A percentile compares a stretch with the other conserved stretches of the same genome.
Evolutionary conservation across 2,113 vertebrate species (phyloP).

Genomic region (Fulica atra): DNA sequence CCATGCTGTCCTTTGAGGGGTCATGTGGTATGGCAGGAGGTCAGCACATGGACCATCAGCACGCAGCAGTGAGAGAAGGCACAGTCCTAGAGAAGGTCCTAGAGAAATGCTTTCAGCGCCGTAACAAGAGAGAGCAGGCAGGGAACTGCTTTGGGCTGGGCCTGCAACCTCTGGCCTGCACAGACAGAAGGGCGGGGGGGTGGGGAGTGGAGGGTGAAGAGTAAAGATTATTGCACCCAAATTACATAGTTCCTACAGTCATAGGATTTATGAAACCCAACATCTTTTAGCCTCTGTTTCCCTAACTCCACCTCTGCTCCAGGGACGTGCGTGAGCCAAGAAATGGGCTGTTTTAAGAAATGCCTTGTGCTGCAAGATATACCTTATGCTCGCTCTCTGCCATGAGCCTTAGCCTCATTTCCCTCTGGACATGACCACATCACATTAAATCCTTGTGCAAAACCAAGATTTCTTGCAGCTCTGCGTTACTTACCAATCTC

Average conservation of each 20-base stretch:
- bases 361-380: neutral
- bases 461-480: neutral
- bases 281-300: neutral
- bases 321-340: neutral
- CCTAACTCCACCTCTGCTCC: neutral
- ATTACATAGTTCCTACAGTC: neutral
- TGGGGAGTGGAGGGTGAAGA: neutral
- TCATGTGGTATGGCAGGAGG: neutral
- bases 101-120: neutral
- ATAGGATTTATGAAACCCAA: neutral
- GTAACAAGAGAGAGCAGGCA: neutral
- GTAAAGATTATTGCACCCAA: neutral
- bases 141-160: neutral
- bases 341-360: neutral
- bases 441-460: neutral
- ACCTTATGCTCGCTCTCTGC: neutral
- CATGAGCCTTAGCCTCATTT: neutral
- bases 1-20: neutral
- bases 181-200: neutral
- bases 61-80: accelerated
- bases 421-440: neutral
- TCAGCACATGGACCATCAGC: too few species aligned
- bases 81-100: neutral
- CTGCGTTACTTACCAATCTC: neutral
- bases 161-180: neutral